Evolutionary conservation across 2,888 invertebrate species (phyloP), one percentile per base, ranked within the genome.

Genomic region (Eutolmus rufibarbis): DNA sequence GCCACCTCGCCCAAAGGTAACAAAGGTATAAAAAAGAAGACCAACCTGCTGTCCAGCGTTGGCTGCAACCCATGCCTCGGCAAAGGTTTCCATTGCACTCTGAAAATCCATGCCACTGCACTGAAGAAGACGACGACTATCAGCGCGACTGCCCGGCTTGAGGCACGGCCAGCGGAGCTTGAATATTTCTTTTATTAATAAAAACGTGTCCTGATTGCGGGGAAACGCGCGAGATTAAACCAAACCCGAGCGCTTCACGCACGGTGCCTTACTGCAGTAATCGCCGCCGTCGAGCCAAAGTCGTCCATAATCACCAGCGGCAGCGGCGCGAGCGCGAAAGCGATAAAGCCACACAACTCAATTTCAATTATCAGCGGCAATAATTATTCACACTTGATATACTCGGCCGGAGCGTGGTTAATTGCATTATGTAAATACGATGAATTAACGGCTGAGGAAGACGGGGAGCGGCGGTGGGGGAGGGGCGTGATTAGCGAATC

Each of bases 51-150:
- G 94, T 90, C 95, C 93, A 91, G 95, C 93, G 92, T 96, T 97
- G 93, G 97, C 98, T 90, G 98, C 98, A 91, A 98, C 97, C 98
- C 98, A 98, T 90, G 98, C 98, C 94, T 98, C 98, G 90, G 98
- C 98, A 93, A 98, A 98, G 90, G 98, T 98, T 94, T 98, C 98
- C 98, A 98, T 98, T 91, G 98, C 98, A 95, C 98, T 98, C 95
- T 98, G 97, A 95, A 98, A 98, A 96, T 98, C 98, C 98, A 98
- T 98, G 31, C 74, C 86, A 84, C 66, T 19, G 19, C 19, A 31
- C 46, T 46, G 31, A 14, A 14, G 40, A 37, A 28, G 37, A 76
- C 43, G 74, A 3, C 51, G 66, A 9, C 66, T 66, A 19, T 14
- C 23, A 66, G 66, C 66, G 28, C 66, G 28, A 23, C 9, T 66